Evolutionary conservation across 2,888 invertebrate genomes (phyloP).

Genomic region (Syrista parreyssii): DNA sequence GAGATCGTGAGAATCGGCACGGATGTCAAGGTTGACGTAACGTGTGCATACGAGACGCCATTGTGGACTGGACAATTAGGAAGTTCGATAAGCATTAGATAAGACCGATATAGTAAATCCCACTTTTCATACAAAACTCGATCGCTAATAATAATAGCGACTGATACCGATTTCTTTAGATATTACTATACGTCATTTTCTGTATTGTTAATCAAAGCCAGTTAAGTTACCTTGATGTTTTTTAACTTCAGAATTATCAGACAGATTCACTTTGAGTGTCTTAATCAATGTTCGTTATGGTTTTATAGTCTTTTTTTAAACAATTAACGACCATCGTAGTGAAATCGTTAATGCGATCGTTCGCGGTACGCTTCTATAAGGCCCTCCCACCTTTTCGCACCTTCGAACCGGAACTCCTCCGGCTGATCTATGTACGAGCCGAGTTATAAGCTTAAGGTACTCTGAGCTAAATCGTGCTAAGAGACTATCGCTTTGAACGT

Average conservation of each 20-base stretch:
- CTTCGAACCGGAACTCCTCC: neutral
- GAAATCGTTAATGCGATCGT: neutral
- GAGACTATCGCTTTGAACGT: neutral
- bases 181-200: too few species aligned
- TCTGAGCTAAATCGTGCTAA: neutral
- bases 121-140: too few species aligned
- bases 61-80: too few species aligned
- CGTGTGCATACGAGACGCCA: neutral
- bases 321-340: neutral
- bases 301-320: neutral
- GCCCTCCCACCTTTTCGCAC: neutral
- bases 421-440: neutral
- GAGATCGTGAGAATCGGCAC: slow-evolving; percentile 17
- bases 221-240: too few species aligned
- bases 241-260: too few species aligned
- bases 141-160: too few species aligned
- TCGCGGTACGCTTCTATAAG: neutral
- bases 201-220: too few species aligned
- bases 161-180: too few species aligned
- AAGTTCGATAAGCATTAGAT: too few species aligned
- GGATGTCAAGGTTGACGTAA: slow-evolving; percentile 15
- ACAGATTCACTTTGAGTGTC: too few species aligned
- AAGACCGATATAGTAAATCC: too few species aligned
- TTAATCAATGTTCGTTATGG: too few species aligned
- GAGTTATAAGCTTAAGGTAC: neutral